Conservation (phyloP, 2,113 vertebrate species). For the Silurus asotus region DNA sequence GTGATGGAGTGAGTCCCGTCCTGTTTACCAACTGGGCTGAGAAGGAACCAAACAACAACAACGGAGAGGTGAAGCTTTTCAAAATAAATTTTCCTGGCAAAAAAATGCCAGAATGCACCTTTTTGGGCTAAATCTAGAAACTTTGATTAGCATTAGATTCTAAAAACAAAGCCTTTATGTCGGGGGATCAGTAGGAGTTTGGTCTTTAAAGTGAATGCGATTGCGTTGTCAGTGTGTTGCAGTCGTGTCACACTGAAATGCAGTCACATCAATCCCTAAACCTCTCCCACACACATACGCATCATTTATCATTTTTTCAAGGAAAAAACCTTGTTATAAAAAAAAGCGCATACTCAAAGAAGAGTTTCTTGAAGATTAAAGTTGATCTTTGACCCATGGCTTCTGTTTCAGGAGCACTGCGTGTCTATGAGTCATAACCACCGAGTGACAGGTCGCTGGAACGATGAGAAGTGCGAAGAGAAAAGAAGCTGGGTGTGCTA, state of each 20-base stretch:
- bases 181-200: too few species aligned
- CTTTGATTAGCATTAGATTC: too few species aligned
- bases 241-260: not conserved
- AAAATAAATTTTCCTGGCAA: too few species aligned
- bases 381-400: constrained; percentile 4
- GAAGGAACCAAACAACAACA: constrained; percentile 73
- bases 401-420: constrained; percentile 69
- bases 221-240: not conserved
- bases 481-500: constrained; percentile 72
- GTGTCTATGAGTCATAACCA: constrained; percentile 62
- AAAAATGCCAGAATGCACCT: too few species aligned
- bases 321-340: not conserved
- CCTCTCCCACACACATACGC: too few species aligned
- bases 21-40: constrained; percentile 75
- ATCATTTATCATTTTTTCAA: too few species aligned
- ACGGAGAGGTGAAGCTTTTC: constrained; percentile 56
- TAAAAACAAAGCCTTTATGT: too few species aligned
- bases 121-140: too few species aligned
- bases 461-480: constrained; percentile 67
- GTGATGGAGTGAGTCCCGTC: constrained; percentile 71
- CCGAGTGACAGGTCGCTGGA: constrained; percentile 69
- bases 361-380: not conserved
- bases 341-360: not conserved
- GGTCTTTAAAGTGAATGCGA: too few species aligned
- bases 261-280: not conserved